Conservation (phyloP, 2,113 vertebrate genomes). For the Crotalus tigris region DNA sequence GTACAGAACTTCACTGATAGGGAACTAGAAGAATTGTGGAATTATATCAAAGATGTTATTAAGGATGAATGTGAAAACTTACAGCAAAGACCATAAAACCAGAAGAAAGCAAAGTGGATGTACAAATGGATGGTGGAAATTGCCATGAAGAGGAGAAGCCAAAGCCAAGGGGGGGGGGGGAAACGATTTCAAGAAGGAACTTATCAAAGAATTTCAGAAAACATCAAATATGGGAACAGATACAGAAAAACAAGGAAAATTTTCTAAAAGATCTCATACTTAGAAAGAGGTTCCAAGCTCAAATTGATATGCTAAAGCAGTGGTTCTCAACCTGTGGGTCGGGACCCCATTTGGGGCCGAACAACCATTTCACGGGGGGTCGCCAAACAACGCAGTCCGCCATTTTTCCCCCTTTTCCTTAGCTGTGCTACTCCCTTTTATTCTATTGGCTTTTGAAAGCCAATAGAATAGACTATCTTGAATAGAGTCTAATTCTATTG, state of each 20-base stretch:
- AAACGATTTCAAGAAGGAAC: not conserved
- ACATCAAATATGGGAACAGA: not conserved
- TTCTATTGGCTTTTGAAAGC: too few species aligned
- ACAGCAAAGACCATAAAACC: not conserved
- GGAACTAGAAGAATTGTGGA: not conserved
- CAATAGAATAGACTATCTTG: too few species aligned
- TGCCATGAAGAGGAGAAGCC: not conserved
- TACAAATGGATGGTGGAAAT: not conserved
- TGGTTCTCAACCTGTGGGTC: too few species aligned
- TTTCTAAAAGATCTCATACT: not conserved
- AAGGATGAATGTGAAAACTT: not conserved
- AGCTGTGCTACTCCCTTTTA: too few species aligned
- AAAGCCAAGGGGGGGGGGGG: not conserved
- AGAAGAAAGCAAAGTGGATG: not conserved
- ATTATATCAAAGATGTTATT: not conserved
- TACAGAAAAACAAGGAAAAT: not conserved
- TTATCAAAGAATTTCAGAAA: not conserved
- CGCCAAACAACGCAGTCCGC: too few species aligned
- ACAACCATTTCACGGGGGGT: too few species aligned
- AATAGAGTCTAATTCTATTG: too few species aligned
- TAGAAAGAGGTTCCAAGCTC: not conserved
- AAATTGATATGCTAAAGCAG: not conserved
- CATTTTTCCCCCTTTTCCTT: too few species aligned
- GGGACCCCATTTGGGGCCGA: too few species aligned
- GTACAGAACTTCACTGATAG: not conserved